A percentile compares a stretch with the other conserved stretches of the same genome.
Evolutionary conservation across 2,888 invertebrate species (phyloP).

Genomic region (Anoncus sp.): DNA sequence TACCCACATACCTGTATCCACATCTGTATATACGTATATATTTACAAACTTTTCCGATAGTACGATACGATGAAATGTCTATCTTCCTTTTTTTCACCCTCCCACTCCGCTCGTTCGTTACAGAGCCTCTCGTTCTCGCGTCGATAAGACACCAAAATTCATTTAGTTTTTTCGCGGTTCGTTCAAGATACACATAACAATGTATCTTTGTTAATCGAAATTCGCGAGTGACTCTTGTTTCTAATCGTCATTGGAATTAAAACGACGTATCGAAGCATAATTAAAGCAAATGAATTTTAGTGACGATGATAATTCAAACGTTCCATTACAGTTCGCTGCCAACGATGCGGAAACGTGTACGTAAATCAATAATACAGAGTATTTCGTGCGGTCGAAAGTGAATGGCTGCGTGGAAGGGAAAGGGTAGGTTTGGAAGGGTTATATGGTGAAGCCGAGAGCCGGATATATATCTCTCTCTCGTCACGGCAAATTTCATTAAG

Average conservation of each 20-base stretch:
- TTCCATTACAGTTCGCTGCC: constrained; percentile 3
- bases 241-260: background rate
- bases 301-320: constrained; percentile 22
- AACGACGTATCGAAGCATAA: constrained; percentile 10
- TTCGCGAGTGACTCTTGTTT: constrained; percentile 9
- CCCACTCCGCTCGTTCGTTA: no score
- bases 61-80: constrained; percentile 2
- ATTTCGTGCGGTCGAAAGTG: constrained; percentile 8
- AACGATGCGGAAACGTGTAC: constrained; percentile 17
- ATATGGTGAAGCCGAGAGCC: background rate
- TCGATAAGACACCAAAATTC: constrained; percentile 20
- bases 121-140: constrained; percentile 1
- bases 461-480: constrained; percentile 30
- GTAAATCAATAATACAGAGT: constrained; percentile 42
- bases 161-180: constrained; percentile 2
- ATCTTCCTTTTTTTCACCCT: constrained; percentile 17
- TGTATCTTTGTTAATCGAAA: background rate
- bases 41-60: background rate
- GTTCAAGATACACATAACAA: background rate
- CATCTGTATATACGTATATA: background rate
- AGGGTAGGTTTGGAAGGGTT: background rate
- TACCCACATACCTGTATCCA: no score
- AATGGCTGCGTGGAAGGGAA: no score
- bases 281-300: constrained; percentile 23
- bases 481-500: constrained; percentile 63